Base-by-base conservation (phyloP, 2,797 vertebrate species). In the Girardinus metallicus region DNA sequence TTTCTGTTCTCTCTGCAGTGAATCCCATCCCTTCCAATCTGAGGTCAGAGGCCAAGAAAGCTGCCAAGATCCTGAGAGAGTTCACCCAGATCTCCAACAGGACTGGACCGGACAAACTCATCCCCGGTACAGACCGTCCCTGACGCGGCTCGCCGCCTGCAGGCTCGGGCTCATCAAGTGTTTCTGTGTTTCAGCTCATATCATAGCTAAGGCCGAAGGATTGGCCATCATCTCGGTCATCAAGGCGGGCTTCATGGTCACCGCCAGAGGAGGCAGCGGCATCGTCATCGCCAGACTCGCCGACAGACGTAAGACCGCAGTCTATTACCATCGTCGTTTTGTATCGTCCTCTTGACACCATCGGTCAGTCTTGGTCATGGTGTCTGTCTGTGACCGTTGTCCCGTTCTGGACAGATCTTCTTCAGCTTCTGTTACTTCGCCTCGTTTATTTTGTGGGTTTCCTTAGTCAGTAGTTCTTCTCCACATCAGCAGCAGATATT, bases 161-260 rank as follows among this genome's bases (percentile, higher is more conserved):
- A 55, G 23, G 53, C 5, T 55, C 53, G 2, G 53, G 53, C 53
- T 55, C 26, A 55, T 13, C 10, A 11, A 1, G 53, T 55, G 26
- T 55, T 5, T 71, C 21, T 66, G 57, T 68, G 31, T 79, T 92
- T 62, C 87, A 99, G 98, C 97, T 76, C 97, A 99, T 1, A 96
- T 99, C 16, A 98, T 99, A 64, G 98, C 98, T 1, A 99, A 96
- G 94, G 98, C 98, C 0, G 96, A 99, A 89, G 98, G 98, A 66
- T 96, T 99, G 49, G 98, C 97, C 43, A 94, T 99, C 91, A 91
- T 99, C 87, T 97, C 98, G 0, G 98, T 99, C 91, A 96, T 99
- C 88, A 99, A 98, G 88, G 97, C 97, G 1, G 98, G 98, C 34
- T 99, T 99, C 91, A 94, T 99, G 95, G 96, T 99, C 88, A 98